A percentile compares a stretch with the other conserved stretches of the same genome.
phyloP scores from a whole-genome alignment of 2,113 vertebrate species.

The Nothobranchius kuhntae region DNA sequence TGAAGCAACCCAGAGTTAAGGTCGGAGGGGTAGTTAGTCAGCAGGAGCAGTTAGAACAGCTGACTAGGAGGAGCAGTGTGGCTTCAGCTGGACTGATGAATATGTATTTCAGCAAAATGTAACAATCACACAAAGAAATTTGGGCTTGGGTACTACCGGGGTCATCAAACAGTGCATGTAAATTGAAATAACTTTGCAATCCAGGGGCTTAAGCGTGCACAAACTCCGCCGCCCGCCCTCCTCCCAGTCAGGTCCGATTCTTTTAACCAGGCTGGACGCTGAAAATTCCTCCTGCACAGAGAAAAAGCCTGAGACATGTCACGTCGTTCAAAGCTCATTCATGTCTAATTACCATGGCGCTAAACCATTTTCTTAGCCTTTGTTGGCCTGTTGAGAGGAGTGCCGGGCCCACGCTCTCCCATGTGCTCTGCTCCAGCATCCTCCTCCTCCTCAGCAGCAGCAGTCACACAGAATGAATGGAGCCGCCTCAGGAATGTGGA shows the following conservation, averaged over 20 bases:
- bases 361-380: slow-evolving; percentile 77
- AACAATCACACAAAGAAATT: slow-evolving; percentile 41
- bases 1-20: slow-evolving; percentile 66
- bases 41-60: slow-evolving; percentile 50
- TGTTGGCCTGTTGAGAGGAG: slow-evolving; percentile 76
- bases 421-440: slow-evolving; percentile 68
- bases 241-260: slow-evolving; percentile 26
- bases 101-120: slow-evolving; percentile 47
- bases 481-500: slow-evolving; percentile 79
- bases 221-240: background rate
- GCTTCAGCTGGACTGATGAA: slow-evolving; percentile 32
- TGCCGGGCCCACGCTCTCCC: slow-evolving; percentile 73
- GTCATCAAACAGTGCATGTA: slow-evolving; percentile 36
- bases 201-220: slow-evolving; percentile 23
- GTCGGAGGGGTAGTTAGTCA: slow-evolving; percentile 70
- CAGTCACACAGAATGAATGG: slow-evolving; percentile 79
- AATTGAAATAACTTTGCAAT: slow-evolving; percentile 58
- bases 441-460: slow-evolving; percentile 65
- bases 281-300: slow-evolving; percentile 55
- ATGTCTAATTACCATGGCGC: slow-evolving; percentile 74
- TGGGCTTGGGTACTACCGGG: slow-evolving; percentile 23
- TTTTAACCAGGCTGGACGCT: slow-evolving; percentile 55
- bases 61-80: slow-evolving; percentile 55
- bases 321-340: slow-evolving; percentile 70
- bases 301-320: slow-evolving; percentile 57